Percentiles rank a stretch among this genome's conserved stretches.
Conservation (phyloP, 2,113 vertebrate genomes). For the Synchiropus splendidus region DNA sequence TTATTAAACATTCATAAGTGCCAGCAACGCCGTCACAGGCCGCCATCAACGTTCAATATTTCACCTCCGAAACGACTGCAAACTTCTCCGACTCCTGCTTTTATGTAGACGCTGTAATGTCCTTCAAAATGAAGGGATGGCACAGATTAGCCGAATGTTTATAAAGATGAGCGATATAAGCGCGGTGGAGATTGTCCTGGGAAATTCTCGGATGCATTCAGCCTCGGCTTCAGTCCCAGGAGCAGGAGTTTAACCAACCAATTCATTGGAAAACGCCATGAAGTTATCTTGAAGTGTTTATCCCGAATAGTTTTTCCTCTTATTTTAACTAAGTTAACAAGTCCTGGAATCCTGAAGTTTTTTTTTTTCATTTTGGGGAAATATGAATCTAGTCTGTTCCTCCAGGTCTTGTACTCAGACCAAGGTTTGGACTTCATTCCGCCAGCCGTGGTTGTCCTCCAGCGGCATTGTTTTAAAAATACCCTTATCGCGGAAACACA, state of each 20-base stretch:
- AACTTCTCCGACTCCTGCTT: too few species aligned
- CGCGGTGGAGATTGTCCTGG: constrained; percentile 21
- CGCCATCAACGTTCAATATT: too few species aligned
- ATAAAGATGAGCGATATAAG: constrained; percentile 32
- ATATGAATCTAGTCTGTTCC: too few species aligned
- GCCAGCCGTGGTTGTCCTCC: neutral
- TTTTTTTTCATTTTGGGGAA: too few species aligned
- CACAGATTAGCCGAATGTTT: constrained; percentile 15
- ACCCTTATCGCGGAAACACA: constrained; percentile 25
- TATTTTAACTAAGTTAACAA: constrained; percentile 26
- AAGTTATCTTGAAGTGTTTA: constrained; percentile 46
- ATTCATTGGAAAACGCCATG: constrained; percentile 50
- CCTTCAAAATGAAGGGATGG: constrained; percentile 3
- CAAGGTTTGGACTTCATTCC: too few species aligned
- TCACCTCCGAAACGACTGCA: too few species aligned
- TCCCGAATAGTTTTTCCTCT: constrained; percentile 23
- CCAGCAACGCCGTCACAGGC: neutral
- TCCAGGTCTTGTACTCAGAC: too few species aligned
- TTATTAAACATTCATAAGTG: neutral
- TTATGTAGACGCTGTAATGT: too few species aligned
- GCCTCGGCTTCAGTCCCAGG: constrained; percentile 41
- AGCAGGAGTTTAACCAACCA: constrained; percentile 52
- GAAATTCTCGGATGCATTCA: constrained; percentile 36
- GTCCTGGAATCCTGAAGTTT: constrained; percentile 9
- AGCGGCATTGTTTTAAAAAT: constrained; percentile 22